A percentile compares a stretch with the other conserved stretches of the same genome.
phyloP scores from a whole-genome alignment of 2,888 invertebrate species.

The Thyatira batis region DNA sequence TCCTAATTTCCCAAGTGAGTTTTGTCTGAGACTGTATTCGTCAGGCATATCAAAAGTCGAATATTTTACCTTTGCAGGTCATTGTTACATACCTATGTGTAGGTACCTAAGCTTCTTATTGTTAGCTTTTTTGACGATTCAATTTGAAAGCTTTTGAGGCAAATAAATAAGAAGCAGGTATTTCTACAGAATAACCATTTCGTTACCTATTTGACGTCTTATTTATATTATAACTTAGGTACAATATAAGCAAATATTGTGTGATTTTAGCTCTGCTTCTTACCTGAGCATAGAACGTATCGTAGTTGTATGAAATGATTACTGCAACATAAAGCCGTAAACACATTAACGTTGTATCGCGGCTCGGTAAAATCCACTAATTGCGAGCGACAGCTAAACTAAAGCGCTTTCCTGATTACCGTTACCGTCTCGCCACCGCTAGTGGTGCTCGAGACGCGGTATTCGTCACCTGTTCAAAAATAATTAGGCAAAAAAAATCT shows the following conservation, averaged over 20 bases:
- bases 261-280: too few relatives aligned
- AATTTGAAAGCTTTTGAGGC: too few relatives aligned
- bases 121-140: conserved; percentile 1
- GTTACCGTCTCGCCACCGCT: conserved; percentile 57
- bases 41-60: conserved; percentile 69
- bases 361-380: conserved; percentile 62
- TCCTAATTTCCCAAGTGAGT: conserved; percentile 80
- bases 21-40: conserved; percentile 58
- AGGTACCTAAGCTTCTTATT: conserved; percentile 23
- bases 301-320: conserved; percentile 8
- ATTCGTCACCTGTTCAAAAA: conserved; percentile 82
- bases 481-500: conserved; percentile 82
- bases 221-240: too few relatives aligned
- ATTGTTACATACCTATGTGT: conserved; percentile 9
- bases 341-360: conserved; percentile 33
- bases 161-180: too few relatives aligned
- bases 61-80: conserved; percentile 23
- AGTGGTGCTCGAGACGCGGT: conserved; percentile 75
- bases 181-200: too few relatives aligned
- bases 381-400: conserved; percentile 71
- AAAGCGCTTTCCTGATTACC: conserved; percentile 63
- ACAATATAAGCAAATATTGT: too few relatives aligned
- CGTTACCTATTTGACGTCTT: too few relatives aligned
- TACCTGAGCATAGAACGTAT: neutral
- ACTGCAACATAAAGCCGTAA: conserved; percentile 20